phyloP scores from a whole-genome alignment of 1,140 invertebrate species.

The Dryas iulia region DNA sequence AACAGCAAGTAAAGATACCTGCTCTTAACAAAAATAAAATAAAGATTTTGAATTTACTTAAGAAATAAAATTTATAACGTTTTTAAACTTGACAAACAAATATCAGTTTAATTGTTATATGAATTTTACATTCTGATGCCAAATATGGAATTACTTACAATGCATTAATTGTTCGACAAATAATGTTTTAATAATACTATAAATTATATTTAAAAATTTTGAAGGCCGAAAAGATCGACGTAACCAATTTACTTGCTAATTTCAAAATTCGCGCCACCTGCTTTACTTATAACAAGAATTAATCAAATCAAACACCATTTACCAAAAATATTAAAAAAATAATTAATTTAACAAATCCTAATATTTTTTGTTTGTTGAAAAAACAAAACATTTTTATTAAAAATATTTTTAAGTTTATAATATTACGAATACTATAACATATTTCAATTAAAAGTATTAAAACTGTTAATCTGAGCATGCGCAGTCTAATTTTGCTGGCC shows the following conservation, averaged over 20 bases:
- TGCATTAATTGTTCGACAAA: too few relatives aligned
- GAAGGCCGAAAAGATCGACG: background rate
- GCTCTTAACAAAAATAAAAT: too few relatives aligned
- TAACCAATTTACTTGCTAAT: background rate
- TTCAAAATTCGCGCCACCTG: conserved; percentile 21
- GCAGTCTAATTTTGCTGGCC: conserved; percentile 71
- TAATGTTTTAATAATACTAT: too few relatives aligned
- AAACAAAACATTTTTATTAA: conserved; percentile 4
- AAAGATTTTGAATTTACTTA: too few relatives aligned
- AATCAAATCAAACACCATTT: conserved; percentile 12
- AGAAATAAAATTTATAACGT: too few relatives aligned
- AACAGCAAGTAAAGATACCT: too few relatives aligned
- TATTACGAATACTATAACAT: background rate
- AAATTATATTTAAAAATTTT: background rate
- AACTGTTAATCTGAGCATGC: conserved; percentile 58
- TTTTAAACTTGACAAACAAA: too few relatives aligned
- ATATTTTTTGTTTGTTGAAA: background rate
- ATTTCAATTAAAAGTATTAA: conserved; percentile 42
- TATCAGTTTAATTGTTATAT: too few relatives aligned
- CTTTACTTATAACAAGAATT: background rate
- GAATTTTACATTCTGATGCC: too few relatives aligned
- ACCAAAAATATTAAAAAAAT: background rate
- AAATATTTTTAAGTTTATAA: background rate
- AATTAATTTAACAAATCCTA: background rate
- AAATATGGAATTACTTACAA: too few relatives aligned